phyloP scores from a whole-genome alignment of 2,888 invertebrate species.

The Ophion slaviceki region DNA sequence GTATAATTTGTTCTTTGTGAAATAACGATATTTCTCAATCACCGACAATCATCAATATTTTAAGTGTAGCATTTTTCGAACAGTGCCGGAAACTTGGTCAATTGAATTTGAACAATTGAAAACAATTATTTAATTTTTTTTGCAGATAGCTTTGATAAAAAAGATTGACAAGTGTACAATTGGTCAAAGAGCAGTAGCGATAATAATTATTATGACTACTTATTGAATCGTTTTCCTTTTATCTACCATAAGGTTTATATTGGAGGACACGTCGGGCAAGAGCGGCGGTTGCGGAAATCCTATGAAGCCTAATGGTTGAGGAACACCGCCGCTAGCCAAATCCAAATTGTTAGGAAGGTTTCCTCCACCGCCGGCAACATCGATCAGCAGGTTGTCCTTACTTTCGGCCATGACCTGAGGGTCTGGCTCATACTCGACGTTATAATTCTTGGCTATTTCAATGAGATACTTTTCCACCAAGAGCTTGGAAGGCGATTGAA shows the following conservation, averaged over 20 bases:
- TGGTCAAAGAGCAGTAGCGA: not conserved
- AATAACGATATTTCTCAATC: too few species aligned
- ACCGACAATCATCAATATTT: too few species aligned
- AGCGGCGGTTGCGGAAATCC: slow-evolving; percentile 91
- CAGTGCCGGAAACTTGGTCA: too few species aligned
- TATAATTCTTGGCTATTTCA: slow-evolving; percentile 98
- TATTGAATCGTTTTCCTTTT: not conserved
- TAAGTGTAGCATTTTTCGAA: not conserved
- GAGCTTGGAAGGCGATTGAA: slow-evolving; percentile 97
- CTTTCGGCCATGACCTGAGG: slow-evolving; percentile 94
- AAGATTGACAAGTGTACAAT: too few species aligned
- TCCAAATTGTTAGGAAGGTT: slow-evolving; percentile 85
- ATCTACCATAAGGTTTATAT: slow-evolving; percentile 72
- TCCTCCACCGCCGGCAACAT: slow-evolving; percentile 75
- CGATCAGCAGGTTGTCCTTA: slow-evolving; percentile 81
- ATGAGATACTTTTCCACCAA: slow-evolving; percentile 97
- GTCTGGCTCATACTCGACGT: slow-evolving; percentile 97
- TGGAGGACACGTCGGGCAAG: slow-evolving; percentile 85
- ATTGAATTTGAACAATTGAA: too few species aligned
- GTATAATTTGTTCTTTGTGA: too few species aligned
- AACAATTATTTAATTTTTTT: too few species aligned
- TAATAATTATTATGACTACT: not conserved
- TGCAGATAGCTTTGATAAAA: not conserved
- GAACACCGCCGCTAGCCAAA: slow-evolving; percentile 84
- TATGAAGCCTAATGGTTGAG: slow-evolving; percentile 91